Evolutionary conservation across 2,888 invertebrate species (phyloP).

Genomic region (Conchocele bisecta): DNA sequence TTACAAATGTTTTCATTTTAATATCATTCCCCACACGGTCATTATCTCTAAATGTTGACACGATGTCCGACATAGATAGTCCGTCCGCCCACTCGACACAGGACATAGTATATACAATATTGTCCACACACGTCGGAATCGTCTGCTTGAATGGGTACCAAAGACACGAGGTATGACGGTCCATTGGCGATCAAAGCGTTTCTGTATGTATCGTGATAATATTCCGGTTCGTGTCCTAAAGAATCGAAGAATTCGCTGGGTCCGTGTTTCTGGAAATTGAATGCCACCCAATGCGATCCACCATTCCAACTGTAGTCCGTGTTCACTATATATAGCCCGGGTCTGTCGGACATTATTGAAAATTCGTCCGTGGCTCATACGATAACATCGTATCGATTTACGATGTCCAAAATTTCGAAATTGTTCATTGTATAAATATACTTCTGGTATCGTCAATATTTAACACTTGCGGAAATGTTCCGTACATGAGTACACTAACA

Average conservation of each 20-base stretch:
- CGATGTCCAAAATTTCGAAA: neutral
- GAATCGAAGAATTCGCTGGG: conserved; percentile 43
- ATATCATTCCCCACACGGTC: too few relatives aligned
- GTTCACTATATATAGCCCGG: too few relatives aligned
- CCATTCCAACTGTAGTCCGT: conserved; percentile 7
- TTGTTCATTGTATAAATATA: conserved; percentile 1
- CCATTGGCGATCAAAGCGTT: too few relatives aligned
- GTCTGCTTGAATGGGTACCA: conserved; percentile 3
- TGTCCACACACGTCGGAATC: conserved; percentile 15
- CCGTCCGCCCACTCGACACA: too few relatives aligned
- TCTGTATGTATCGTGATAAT: too few relatives aligned
- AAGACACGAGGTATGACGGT: too few relatives aligned
- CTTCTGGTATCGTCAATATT: conserved; percentile 4
- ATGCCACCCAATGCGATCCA: conserved; percentile 25
- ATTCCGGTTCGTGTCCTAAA: conserved; percentile 1
- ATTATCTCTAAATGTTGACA: neutral
- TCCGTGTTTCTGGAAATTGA: conserved; percentile 18
- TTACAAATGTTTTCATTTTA: neutral
- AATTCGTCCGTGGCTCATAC: conserved; percentile 16
- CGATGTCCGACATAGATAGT: conserved; percentile 2
- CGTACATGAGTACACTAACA: conserved; percentile 23
- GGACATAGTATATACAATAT: too few relatives aligned
- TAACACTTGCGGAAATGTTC: conserved; percentile 15
- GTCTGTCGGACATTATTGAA: neutral
- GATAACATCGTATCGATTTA: too few relatives aligned